Base-by-base conservation (phyloP, 1,140 invertebrate species). In the Zophobas morio region DNA sequence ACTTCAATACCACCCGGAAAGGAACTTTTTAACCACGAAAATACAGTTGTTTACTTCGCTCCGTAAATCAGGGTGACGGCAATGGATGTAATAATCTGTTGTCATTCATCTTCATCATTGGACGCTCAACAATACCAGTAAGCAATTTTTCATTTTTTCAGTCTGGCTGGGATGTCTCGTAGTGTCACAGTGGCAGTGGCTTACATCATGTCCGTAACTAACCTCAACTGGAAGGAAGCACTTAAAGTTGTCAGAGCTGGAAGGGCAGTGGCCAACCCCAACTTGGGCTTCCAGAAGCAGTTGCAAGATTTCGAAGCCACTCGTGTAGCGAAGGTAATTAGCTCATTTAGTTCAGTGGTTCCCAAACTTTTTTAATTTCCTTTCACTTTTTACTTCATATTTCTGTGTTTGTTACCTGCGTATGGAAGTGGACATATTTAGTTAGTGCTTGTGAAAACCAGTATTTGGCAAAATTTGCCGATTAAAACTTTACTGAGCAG, bases 121-220 rank as follows among this genome's bases (percentile, higher is more conserved):
- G 20, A 20, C 20, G 20, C 42, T 4, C 49, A 20, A 51, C 4
- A 20, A 6, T 6, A 20, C 1, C 60, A 42, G 42, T 42, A 20
- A 66, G 20, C 40, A 74, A 74, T 60, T 47, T 6, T 42, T 49
- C 1, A 33, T 35, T 77, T 81, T 84, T 83, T 36, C 85, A 97
- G 96, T 87, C 88, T 99, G 84, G 97, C 97, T 0, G 98, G 98
- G 20, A 97, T 99, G 92, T 98, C 97, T 0, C 91, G 97, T 32
- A 98, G 96, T 84, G 97, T 98, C 40, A 98, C 97, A 0, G 93
- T 99, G 34, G 94, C 95, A 0, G 95, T 98, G 36, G 96, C 96
- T 34, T 98, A 98, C 87, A 95, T 99, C 72, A 98, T 99, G 96
- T 95, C 95, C 56, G 95, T 94, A 42, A 98, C 97, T 5, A 90